Base-by-base conservation (phyloP, 2,888 invertebrate species). In the Leptopilina myrica region DNA sequence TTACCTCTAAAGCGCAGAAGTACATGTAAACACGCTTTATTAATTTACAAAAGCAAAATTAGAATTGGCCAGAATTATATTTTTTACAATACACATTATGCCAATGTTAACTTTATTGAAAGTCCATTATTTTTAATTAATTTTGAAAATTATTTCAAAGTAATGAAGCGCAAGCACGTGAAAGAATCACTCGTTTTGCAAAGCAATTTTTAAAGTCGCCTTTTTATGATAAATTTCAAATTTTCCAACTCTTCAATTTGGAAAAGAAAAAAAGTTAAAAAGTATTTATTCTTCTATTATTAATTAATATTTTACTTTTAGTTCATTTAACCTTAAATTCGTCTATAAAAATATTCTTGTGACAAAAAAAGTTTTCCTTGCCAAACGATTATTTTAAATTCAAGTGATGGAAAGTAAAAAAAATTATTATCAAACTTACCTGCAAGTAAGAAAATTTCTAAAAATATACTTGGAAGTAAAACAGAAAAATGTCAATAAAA, bases 1-100 rank as follows among this genome's bases (percentile, higher is more conserved):
- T 78, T 81, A 82, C 84, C 86, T 87, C 89, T 89, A 88, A 86
- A 85, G 89, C 89, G 88, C 89, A 90, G 89, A 88, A 89, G 84
- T 80, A 84, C 87, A 86, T 86, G 84, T 84, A 83, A 76, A 67
- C 78, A 3, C 33, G 33, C 33, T 5, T 33, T 33, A 33, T 33
- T 33, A 33, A 33, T 33, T 33, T 33, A 33, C 33, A 33, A 33
- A 33, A 33, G 33, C 33, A 33, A 33, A 33, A 33, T 33, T 33
- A 33, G 33, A 33, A 33, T 33, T 33, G 33, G 33, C 5, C 33
- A 33, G 33, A 33, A 33, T 33, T 33, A 33, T 33, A 33, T 33
- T 33, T 33, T 33, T 33, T 33, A 33, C 5, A 33, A 33, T 33
- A 33, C 33, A 33, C 33, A 33, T 33, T 33, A 33, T 33, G 33